Percentiles rank a stretch among this genome's conserved stretches.
phyloP scores from a whole-genome alignment of 2,797 vertebrate species.

The Nothura maculosa region DNA sequence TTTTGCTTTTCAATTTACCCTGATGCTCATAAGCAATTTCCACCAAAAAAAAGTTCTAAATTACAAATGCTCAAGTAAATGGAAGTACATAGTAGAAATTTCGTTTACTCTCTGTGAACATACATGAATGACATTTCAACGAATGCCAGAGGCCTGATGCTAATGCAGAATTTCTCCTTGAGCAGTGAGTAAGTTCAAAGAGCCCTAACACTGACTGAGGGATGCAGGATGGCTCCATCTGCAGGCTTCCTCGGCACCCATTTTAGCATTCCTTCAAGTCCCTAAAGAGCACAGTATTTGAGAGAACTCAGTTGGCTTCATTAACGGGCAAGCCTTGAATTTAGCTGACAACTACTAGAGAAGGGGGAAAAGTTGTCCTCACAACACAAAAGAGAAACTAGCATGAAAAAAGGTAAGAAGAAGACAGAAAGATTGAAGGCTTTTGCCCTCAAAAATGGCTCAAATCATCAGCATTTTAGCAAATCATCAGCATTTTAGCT shows the following conservation, averaged over 20 bases:
- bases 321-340: neutral
- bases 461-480: neutral
- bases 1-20: neutral
- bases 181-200: neutral
- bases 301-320: neutral
- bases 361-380: neutral
- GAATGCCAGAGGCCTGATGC: neutral
- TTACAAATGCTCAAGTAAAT: neutral
- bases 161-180: neutral
- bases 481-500: neutral
- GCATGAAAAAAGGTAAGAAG: neutral
- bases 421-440: neutral
- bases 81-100: neutral
- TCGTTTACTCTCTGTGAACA: neutral
- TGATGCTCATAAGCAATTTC: neutral
- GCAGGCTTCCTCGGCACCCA: neutral
- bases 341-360: neutral
- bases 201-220: neutral
- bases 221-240: neutral
- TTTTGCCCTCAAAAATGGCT: neutral
- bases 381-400: neutral
- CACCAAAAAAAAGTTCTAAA: neutral
- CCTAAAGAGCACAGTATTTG: neutral
- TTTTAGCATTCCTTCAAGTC: neutral
- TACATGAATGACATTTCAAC: neutral